Evolutionary conservation across 2,797 vertebrate species (phyloP).

Genomic region (Pagetopsis macropterus): DNA sequence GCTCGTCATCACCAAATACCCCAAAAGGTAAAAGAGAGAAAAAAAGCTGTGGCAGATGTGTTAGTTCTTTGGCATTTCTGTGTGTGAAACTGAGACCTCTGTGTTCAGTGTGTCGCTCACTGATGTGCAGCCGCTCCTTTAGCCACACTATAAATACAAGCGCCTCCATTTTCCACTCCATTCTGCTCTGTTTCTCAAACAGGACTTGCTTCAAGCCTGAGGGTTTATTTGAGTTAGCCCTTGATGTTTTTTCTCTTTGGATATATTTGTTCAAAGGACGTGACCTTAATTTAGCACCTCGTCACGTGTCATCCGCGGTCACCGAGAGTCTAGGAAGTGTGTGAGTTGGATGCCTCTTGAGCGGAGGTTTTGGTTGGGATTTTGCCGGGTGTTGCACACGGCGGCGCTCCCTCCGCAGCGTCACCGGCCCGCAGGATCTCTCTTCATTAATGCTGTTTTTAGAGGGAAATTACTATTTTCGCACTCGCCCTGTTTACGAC

Average conservation of each 20-base stretch:
- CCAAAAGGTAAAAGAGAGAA: slow-evolving; percentile 12
- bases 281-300: slow-evolving; percentile 77
- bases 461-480: slow-evolving; percentile 69
- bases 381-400: slow-evolving; percentile 29
- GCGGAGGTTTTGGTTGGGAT: slow-evolving; percentile 45
- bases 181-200: slow-evolving; percentile 69
- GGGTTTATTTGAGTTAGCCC: slow-evolving; percentile 75
- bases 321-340: slow-evolving; percentile 38
- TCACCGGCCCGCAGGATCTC: slow-evolving; percentile 25
- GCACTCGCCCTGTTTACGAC: slow-evolving; percentile 48
- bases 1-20: slow-evolving; percentile 25
- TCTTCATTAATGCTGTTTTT: slow-evolving; percentile 71
- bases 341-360: slow-evolving; percentile 26
- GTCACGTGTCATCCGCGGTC: slow-evolving; percentile 60
- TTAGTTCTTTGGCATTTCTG: slow-evolving; percentile 64
- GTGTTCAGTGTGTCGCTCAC: slow-evolving; percentile 72
- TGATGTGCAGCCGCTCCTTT: slow-evolving; percentile 58
- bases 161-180: slow-evolving; percentile 73
- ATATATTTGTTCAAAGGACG: slow-evolving; percentile 73
- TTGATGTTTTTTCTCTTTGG: slow-evolving; percentile 70
- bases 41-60: slow-evolving; percentile 43
- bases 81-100: slow-evolving; percentile 72
- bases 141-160: slow-evolving; percentile 69
- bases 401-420: slow-evolving; percentile 11
- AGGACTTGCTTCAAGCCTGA: slow-evolving; percentile 66